phyloP scores from a whole-genome alignment of 2,888 invertebrate species.

The Chrysotoxum bicinctum region DNA sequence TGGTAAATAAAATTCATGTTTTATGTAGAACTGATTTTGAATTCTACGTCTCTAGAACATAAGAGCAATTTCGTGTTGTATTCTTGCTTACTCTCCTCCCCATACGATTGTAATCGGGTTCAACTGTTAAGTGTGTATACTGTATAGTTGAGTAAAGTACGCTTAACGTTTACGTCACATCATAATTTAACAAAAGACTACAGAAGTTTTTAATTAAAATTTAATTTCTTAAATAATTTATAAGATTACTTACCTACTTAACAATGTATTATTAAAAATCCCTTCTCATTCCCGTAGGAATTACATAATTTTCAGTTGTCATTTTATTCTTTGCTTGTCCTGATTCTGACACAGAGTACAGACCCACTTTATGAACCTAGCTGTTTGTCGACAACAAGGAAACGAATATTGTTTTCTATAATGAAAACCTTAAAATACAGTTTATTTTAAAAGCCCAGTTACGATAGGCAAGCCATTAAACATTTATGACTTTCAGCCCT shows the following conservation, averaged over 20 bases:
- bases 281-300: neutral
- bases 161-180: neutral
- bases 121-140: no score
- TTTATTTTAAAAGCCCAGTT: constrained; percentile 56
- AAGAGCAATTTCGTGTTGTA: no score
- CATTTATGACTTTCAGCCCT: constrained; percentile 54
- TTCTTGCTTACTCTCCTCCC: no score
- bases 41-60: no score
- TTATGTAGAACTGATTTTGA: no score
- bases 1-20: no score
- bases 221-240: neutral
- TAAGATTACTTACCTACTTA: neutral
- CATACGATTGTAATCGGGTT: neutral
- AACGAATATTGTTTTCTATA: constrained; percentile 13
- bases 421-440: constrained; percentile 55
- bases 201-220: neutral
- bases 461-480: constrained; percentile 56
- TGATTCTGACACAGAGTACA: neutral
- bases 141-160: no score
- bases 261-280: neutral
- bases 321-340: neutral
- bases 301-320: neutral
- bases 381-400: neutral
- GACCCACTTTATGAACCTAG: neutral
- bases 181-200: neutral